These are phyloP conservation scores for Drosophila micromelanica DNA, from an alignment of 1,140 invertebrate species.

Conservation along the genomic window DNA sequence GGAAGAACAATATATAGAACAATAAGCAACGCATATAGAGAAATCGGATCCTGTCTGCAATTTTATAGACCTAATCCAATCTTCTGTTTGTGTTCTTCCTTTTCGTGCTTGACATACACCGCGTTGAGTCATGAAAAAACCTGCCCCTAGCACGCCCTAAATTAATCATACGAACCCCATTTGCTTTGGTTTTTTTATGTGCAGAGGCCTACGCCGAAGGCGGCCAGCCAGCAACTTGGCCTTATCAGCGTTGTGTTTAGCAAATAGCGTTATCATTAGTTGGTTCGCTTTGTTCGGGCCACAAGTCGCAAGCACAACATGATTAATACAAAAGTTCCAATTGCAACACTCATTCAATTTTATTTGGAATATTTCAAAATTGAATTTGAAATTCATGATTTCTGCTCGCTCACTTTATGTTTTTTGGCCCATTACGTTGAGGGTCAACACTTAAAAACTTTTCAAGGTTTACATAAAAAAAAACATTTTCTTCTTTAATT, in stretches of 20 bases:
- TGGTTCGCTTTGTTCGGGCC: slow-evolving; percentile 32
- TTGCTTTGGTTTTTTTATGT: not conserved
- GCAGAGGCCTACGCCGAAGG: not conserved
- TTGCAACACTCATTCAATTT: slow-evolving; percentile 55
- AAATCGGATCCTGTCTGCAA: not conserved
- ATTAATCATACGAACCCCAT: slow-evolving; percentile 33
- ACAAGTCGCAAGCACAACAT: slow-evolving; percentile 45
- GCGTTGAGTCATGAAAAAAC: slow-evolving; percentile 28
- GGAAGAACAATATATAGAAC: not conserved
- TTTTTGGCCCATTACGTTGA: not conserved
- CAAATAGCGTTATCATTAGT: slow-evolving; percentile 70
- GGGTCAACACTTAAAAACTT: slow-evolving; percentile 6
- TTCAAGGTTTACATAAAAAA: slow-evolving; percentile 21
- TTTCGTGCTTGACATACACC: not conserved
- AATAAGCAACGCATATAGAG: not conserved
- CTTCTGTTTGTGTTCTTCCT: not conserved
- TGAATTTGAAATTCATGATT: not conserved
- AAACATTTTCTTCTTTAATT: not conserved
- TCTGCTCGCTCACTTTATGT: not conserved
- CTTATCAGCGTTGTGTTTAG: slow-evolving; percentile 69
- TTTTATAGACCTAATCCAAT: too few relatives aligned
- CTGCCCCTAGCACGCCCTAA: slow-evolving; percentile 1
- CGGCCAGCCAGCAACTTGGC: slow-evolving; percentile 27
- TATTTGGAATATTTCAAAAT: not conserved
- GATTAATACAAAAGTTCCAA: slow-evolving; percentile 51